phyloP scores from a whole-genome alignment of 2,888 invertebrate species.

The Drosophila falleni region DNA sequence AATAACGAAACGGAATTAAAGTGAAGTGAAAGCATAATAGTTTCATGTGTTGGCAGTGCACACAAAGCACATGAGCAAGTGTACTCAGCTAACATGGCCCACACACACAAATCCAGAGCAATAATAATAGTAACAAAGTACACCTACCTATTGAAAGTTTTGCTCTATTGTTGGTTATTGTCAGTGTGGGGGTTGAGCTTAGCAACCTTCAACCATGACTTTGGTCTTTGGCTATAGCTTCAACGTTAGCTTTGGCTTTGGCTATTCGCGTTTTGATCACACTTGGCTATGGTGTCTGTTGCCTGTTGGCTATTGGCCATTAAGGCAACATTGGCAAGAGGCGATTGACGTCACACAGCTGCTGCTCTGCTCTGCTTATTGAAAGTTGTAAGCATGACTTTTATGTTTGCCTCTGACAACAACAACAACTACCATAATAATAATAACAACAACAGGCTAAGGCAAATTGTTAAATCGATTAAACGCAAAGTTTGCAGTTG shows the following conservation, averaged over 20 bases:
- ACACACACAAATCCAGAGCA: slow-evolving; percentile 10
- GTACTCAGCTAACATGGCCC: slow-evolving; percentile 11
- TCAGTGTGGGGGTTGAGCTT: slow-evolving; percentile 28
- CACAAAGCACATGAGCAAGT: slow-evolving; percentile 8
- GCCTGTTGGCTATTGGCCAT: slow-evolving; percentile 21
- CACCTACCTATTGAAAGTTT: slow-evolving; percentile 25
- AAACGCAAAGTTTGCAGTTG: slow-evolving; percentile 52
- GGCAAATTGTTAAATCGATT: slow-evolving; percentile 75
- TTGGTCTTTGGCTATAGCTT: slow-evolving; percentile 6
- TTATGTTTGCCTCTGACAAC: slow-evolving; percentile 56
- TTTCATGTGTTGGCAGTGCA: slow-evolving; percentile 28
- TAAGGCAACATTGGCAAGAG: background rate
- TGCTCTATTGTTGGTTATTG: slow-evolving; percentile 4
- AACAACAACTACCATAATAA: slow-evolving; percentile 14
- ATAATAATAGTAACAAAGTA: slow-evolving; percentile 25
- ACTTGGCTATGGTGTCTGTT: slow-evolving; percentile 9
- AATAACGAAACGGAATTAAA: slow-evolving; percentile 3
- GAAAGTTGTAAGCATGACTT: slow-evolving; percentile 50
- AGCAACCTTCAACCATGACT: slow-evolving; percentile 20
- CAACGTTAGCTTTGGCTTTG: background rate
- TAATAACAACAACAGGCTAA: slow-evolving; percentile 11
- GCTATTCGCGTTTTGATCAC: slow-evolving; percentile 15
- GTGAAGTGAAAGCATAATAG: slow-evolving; percentile 16
- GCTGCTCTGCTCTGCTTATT: slow-evolving; percentile 18
- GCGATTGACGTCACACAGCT: slow-evolving; percentile 69